These are phyloP conservation scores for Julus scanicus DNA, from an alignment of 2,888 invertebrate genomes.

Conservation along the genomic window DNA sequence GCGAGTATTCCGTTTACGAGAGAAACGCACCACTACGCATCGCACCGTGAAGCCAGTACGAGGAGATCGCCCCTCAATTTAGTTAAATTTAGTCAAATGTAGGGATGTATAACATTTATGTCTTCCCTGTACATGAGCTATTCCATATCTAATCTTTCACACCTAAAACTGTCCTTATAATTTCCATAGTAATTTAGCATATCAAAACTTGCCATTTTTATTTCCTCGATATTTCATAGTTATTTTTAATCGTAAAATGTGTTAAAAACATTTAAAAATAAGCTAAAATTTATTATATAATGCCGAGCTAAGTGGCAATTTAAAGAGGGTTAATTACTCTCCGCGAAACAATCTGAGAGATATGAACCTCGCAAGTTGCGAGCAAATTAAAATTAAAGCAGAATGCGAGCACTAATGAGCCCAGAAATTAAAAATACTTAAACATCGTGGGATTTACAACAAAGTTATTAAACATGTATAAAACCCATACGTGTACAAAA, in stretches of 20 bases:
- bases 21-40: no score
- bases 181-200: constrained; percentile 2
- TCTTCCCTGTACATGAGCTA: no score
- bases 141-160: no score
- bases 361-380: constrained; percentile 9
- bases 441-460: not conserved
- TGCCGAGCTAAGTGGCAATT: not conserved
- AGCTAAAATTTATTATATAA: not conserved
- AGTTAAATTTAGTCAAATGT: no score
- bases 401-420: constrained; percentile 18
- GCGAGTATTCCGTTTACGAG: no score
- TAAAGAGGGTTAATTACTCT: constrained; percentile 36
- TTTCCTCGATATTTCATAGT: not conserved
- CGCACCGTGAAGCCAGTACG: no score
- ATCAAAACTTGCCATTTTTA: not conserved
- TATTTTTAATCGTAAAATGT: not conserved
- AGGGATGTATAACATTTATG: no score
- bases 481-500: not conserved
- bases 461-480: not conserved
- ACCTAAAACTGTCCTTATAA: not conserved
- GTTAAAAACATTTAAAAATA: not conserved
- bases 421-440: constrained; percentile 5
- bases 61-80: no score
- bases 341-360: not conserved
- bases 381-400: constrained; percentile 18